Conservation (phyloP, 2,113 vertebrate genomes). For the Chunga burmeisteri region DNA sequence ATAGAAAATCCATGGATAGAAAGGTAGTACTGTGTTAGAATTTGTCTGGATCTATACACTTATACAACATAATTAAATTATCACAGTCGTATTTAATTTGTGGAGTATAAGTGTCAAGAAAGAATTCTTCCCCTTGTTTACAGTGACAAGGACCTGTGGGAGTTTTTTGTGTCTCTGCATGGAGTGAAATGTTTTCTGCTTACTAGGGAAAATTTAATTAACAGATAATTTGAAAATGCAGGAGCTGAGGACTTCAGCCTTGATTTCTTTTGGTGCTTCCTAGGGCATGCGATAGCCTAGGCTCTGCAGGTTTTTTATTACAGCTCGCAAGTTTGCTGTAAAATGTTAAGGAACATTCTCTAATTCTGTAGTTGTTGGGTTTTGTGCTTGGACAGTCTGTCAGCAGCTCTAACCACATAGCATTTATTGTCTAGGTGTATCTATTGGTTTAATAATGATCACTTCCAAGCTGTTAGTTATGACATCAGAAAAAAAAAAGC, state of each 20-base stretch:
- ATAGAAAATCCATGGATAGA: background rate
- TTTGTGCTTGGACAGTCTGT: background rate
- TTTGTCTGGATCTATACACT: background rate
- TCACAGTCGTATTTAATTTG: background rate
- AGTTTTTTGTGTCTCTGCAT: background rate
- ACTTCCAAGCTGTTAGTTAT: background rate
- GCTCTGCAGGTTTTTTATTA: background rate
- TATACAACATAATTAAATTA: background rate
- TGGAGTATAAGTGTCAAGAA: background rate
- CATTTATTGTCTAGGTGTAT: background rate
- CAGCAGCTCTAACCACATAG: background rate
- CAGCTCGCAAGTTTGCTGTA: background rate
- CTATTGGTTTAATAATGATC: background rate
- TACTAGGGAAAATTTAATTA: background rate
- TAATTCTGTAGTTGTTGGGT: background rate
- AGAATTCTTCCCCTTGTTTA: background rate
- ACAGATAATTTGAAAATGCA: background rate
- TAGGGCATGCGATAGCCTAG: background rate
- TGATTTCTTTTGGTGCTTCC: background rate
- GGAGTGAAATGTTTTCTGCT: background rate
- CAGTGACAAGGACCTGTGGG: background rate
- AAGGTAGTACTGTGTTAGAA: background rate
- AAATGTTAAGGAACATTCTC: background rate
- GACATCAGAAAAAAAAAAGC: background rate
- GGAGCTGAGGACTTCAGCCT: background rate